Evolutionary conservation across 2,797 vertebrate species (phyloP).

Genomic region (Cirrhinus molitorella): DNA sequence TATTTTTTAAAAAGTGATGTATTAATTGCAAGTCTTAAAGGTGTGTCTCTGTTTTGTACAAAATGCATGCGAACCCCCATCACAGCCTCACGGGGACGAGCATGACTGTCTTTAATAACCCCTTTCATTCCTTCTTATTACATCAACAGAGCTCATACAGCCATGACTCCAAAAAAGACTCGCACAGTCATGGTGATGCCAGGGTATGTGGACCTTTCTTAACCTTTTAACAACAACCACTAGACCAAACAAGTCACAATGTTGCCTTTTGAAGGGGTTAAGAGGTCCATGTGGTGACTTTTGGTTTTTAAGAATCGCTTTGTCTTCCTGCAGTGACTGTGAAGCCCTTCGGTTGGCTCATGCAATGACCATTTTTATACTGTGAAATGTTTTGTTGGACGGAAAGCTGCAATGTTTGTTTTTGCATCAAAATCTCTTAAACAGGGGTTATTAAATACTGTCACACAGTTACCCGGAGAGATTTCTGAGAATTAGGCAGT

Average conservation of each 20-base stretch:
- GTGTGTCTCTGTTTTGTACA: neutral
- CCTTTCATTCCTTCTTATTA: conserved; percentile 67
- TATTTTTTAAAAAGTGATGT: neutral
- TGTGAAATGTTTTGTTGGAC: neutral
- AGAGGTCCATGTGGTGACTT: conserved; percentile 37
- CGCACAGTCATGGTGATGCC: conserved; percentile 73
- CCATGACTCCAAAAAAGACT: conserved; percentile 78
- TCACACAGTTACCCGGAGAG: conserved; percentile 55
- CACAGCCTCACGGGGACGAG: conserved; percentile 31
- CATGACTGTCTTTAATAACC: conserved; percentile 71
- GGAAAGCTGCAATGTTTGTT: conserved; percentile 19
- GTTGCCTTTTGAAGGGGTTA: conserved; percentile 22
- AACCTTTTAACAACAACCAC: conserved; percentile 52
- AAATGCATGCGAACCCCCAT: neutral
- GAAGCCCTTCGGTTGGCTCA: neutral
- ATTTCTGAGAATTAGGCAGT: conserved; percentile 35
- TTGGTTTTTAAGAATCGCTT: neutral
- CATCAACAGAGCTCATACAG: conserved; percentile 73
- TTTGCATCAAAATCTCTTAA: neutral
- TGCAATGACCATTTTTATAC: neutral
- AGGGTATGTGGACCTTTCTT: conserved; percentile 74
- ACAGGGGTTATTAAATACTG: conserved; percentile 69
- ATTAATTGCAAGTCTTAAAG: neutral
- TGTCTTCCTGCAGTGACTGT: conserved; percentile 17
- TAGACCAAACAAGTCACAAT: conserved; percentile 1